Evolutionary conservation across 1,140 invertebrate species (phyloP).

Genomic region (Drosophila fuyamai): DNA sequence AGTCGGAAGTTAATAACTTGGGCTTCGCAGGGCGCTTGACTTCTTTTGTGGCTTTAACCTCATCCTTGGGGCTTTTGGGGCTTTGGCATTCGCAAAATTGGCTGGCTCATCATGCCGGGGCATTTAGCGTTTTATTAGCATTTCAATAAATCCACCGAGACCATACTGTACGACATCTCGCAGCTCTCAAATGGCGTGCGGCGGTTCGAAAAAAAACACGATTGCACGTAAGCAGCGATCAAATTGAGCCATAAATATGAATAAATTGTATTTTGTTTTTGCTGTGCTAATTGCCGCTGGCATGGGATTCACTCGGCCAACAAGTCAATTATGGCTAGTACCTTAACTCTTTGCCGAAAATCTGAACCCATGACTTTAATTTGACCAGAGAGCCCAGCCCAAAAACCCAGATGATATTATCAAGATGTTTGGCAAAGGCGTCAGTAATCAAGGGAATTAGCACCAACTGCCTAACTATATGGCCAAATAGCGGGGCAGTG

Average conservation of each 20-base stretch:
- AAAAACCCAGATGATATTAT: slow-evolving; percentile 12
- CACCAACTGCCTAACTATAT: slow-evolving; percentile 13
- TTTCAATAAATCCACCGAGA: slow-evolving; percentile 54
- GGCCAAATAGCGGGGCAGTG: slow-evolving; percentile 23
- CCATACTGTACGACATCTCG: slow-evolving; percentile 25
- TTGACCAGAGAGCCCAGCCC: slow-evolving; percentile 39
- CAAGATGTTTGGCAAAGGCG: slow-evolving; percentile 38
- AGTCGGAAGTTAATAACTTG: slow-evolving; percentile 39
- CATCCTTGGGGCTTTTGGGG: slow-evolving; percentile 31
- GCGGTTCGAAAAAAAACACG: slow-evolving; percentile 16
- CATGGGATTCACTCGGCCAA: slow-evolving; percentile 65
- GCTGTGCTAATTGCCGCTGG: slow-evolving; percentile 71
- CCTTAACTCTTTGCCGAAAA: slow-evolving; percentile 5
- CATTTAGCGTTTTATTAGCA: slow-evolving; percentile 64
- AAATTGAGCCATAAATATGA: slow-evolving; percentile 69
- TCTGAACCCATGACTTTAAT: slow-evolving; percentile 68
- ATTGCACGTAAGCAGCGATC: slow-evolving; percentile 46
- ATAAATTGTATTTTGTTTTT: slow-evolving; percentile 34
- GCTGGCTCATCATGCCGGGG: slow-evolving; percentile 27
- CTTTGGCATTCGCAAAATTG: slow-evolving; percentile 15
- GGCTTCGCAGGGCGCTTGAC: slow-evolving; percentile 28
- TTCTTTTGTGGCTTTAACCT: slow-evolving; percentile 15
- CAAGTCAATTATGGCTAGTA: slow-evolving; percentile 67
- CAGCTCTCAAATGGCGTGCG: slow-evolving; percentile 38
- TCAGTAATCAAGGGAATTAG: slow-evolving; percentile 34